Base-by-base conservation (phyloP, 2,797 vertebrate species). In the Ptychadena robeensis region DNA sequence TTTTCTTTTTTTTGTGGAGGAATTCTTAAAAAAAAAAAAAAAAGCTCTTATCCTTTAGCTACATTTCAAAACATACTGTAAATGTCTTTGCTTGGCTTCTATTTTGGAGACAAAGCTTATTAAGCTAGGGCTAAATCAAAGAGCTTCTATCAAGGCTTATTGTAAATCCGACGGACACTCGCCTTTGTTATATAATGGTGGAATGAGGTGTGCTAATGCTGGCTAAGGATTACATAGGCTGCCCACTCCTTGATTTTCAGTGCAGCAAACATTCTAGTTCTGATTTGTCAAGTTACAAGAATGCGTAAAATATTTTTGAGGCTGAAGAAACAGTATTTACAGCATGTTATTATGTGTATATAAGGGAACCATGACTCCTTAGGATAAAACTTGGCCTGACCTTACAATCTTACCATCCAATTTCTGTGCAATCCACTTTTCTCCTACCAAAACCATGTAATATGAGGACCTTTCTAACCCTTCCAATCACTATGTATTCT, bases 101-200 rank as follows among this genome's bases (percentile, higher is more conserved):
- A 28, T 57, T 78, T 78, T 67, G 12, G 31, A 78, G 44, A 25
- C 5, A 57, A 78, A 53, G 64, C 75, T 64, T 78, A 78, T 78
- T 78, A 78, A 15, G 75, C 25, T 48, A 27, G 74, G 15, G 2
- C 15, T 67, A 64, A 40, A 40, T 8, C 22, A 27, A 37, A 44
- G 61, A 59, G 9, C 44, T 28, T 78, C 14, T 48, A 35, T 48
- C 11, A 18, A 15, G 75, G 75, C 28, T 25, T 67, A 67, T 10
- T 1, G 9, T 4, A 53, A 67, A 77, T 77, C 74, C 66, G 61
- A 1, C 48, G 57, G 38, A 30, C 30, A 57, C 28, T 28, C 37
- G 38, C n/a, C 28, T 32, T 65, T 74, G 10, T 63, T 75, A 40
- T 76, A 27, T 76, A 65, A 75, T 31, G 14, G 15, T 53, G 44